Evolutionary conservation across 2,888 invertebrate species (phyloP).

Genomic region (Itoplectis maculator): DNA sequence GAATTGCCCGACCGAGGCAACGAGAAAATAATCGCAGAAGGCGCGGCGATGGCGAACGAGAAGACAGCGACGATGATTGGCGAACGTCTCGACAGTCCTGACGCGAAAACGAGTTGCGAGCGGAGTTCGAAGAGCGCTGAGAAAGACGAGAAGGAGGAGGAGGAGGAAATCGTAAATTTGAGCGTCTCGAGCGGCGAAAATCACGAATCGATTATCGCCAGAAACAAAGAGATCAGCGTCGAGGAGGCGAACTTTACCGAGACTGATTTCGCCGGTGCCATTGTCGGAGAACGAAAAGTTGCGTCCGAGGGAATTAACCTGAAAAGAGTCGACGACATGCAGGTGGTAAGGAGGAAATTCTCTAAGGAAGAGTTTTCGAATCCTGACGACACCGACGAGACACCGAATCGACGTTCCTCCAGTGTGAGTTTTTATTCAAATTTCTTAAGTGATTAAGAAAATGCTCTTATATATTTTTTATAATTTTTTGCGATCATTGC

Average conservation of each 20-base stretch:
- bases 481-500: conserved; percentile 51
- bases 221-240: conserved; percentile 49
- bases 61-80: conserved; percentile 67
- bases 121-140: conserved; percentile 33
- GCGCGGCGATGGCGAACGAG: conserved; percentile 70
- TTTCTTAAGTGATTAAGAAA: too few species aligned
- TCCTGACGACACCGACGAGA: conserved; percentile 82
- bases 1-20: conserved; percentile 38
- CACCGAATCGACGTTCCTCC: conserved; percentile 80
- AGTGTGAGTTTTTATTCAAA: conserved; percentile 78
- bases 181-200: conserved; percentile 9
- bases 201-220: conserved; percentile 30
- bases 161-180: conserved; percentile 55
- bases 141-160: conserved; percentile 50
- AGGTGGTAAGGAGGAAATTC: conserved; percentile 73
- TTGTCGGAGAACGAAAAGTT: conserved; percentile 65
- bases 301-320: conserved; percentile 28
- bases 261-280: conserved; percentile 66
- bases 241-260: conserved; percentile 62
- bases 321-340: conserved; percentile 59
- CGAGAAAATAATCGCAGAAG: conserved; percentile 24
- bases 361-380: conserved; percentile 82
- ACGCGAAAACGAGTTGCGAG: conserved; percentile 53
- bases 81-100: conserved; percentile 67
- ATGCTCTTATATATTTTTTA: too few species aligned